Evolutionary conservation across 2,113 vertebrate species (phyloP).

Genomic region (Paralichthys olivaceus): DNA sequence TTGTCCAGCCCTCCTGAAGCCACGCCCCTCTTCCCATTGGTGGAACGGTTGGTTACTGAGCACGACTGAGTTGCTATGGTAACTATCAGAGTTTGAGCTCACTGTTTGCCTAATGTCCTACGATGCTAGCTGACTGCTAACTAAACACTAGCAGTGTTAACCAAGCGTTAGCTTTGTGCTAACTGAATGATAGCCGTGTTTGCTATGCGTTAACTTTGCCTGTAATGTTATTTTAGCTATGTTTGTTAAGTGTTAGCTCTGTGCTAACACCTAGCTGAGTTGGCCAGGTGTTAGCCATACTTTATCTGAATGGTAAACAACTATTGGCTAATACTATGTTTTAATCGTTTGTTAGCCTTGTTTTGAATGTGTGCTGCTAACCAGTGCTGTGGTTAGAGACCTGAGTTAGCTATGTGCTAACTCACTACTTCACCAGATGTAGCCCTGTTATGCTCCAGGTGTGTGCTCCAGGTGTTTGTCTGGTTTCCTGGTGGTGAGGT

Average conservation of each 20-base stretch:
- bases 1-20: constrained; percentile 54
- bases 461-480: not conserved
- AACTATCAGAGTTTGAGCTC: not conserved
- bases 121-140: not conserved
- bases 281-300: not conserved
- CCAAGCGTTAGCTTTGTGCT: constrained; percentile 1
- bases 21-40: constrained; percentile 46
- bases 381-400: not conserved
- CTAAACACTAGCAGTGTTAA: not conserved
- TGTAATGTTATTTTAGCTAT: not conserved
- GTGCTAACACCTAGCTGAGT: too few relatives aligned
- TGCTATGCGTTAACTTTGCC: not conserved
- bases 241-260: not conserved
- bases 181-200: constrained; percentile 1
- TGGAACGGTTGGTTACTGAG: constrained; percentile 16
- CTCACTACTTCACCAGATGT: not conserved
- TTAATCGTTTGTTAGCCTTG: not conserved
- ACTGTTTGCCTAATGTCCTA: not conserved
- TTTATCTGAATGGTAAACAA: not conserved
- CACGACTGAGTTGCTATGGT: not conserved
- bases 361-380: not conserved
- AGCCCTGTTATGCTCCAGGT: too few relatives aligned
- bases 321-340: not conserved
- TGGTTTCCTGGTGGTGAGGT: constrained; percentile 10
- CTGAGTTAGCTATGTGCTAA: not conserved